Conservation (phyloP, 2,113 vertebrate genomes). For the Sterrhoptilus dennistouni region DNA sequence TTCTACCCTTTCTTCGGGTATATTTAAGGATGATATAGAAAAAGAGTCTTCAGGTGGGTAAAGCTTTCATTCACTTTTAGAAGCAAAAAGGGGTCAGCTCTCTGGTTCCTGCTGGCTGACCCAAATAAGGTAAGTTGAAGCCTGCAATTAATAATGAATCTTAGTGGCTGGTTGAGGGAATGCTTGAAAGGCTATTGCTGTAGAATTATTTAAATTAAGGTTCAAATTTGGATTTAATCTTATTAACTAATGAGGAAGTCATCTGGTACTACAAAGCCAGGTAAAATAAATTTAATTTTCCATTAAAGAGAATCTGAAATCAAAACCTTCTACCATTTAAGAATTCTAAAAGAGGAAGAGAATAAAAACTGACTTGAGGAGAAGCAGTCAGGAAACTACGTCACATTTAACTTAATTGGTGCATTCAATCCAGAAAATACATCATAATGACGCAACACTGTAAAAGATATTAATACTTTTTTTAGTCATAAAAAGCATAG, state of each 20-base stretch:
- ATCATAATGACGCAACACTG: not conserved
- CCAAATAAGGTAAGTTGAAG: not conserved
- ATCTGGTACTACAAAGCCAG: not conserved
- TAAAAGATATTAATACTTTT: not conserved
- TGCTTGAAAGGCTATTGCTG: not conserved
- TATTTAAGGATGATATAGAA: not conserved
- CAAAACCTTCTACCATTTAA: not conserved
- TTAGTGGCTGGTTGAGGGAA: not conserved
- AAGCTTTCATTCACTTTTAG: not conserved
- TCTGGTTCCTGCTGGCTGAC: not conserved
- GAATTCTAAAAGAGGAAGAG: not conserved
- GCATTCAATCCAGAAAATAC: not conserved
- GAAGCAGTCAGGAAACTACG: not conserved
- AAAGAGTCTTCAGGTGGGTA: not conserved
- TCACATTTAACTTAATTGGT: not conserved
- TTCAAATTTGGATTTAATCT: not conserved
- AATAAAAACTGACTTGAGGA: not conserved
- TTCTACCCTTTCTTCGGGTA: not conserved
- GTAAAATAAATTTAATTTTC: not conserved
- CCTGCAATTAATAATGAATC: not conserved
- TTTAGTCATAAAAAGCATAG: not conserved
- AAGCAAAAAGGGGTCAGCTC: not conserved
- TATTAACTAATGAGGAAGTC: not conserved
- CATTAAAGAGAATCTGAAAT: not conserved
- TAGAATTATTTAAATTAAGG: not conserved